Evolutionary conservation across 2,797 vertebrate species (phyloP).

Genomic region (Pseudochaenichthys georgianus): DNA sequence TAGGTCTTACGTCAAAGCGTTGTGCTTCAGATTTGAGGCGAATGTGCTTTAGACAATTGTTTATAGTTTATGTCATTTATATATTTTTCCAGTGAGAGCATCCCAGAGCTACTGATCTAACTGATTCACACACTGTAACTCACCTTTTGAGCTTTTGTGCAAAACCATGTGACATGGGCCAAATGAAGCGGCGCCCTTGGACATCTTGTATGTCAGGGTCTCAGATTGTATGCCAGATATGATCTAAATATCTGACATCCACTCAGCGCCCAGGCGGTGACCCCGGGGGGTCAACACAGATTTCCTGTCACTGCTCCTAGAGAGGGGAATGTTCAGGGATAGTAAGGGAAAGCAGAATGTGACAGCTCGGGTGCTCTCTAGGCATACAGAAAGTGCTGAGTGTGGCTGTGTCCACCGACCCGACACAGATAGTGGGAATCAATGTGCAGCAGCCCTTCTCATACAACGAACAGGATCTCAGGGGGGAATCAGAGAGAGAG

Average conservation of each 20-base stretch:
- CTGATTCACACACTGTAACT: conserved; percentile 27
- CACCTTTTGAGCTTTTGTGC: conserved; percentile 31
- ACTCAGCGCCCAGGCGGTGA: conserved; percentile 38
- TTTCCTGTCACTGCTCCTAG: conserved; percentile 46
- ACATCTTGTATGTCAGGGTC: conserved; percentile 35
- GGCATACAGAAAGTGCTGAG: conserved; percentile 72
- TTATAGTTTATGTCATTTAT: conserved; percentile 5
- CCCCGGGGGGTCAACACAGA: conserved; percentile 44
- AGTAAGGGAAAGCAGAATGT: conserved; percentile 47
- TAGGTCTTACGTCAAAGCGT: conserved; percentile 47
- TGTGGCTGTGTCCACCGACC: conserved; percentile 74
- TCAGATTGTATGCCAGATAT: conserved; percentile 43
- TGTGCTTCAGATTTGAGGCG: conserved; percentile 17
- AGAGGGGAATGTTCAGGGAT: conserved; percentile 45
- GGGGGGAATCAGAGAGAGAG: conserved; percentile 64
- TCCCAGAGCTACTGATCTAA: conserved; percentile 14
- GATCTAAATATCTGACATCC: conserved; percentile 65
- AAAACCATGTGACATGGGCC: conserved; percentile 37
- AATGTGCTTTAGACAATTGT: conserved; percentile 31
- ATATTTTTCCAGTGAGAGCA: conserved; percentile 4
- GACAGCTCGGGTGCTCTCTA: conserved; percentile 54
- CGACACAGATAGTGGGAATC: conserved; percentile 77
- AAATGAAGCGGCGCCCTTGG: conserved; percentile 33
- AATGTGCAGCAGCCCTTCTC: conserved; percentile 74
- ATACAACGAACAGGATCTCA: conserved; percentile 68